Evolutionary conservation across 2,888 invertebrate species (phyloP), one percentile per base, ranked within the genome.

Genomic region (Drosophila bunnanda): DNA sequence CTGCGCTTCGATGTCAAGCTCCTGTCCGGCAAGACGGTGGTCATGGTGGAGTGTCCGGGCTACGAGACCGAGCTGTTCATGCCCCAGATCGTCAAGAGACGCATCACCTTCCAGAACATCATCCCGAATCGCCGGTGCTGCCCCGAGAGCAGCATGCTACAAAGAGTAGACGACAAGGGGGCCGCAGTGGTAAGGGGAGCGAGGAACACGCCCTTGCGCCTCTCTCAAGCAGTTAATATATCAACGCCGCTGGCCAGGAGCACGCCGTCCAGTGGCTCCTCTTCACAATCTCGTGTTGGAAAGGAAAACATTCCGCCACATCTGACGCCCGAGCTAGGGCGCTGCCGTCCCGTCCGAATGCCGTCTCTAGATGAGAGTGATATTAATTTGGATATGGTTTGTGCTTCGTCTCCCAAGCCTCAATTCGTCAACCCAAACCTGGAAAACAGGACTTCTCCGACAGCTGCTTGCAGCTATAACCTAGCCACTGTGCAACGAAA

Each of bases 31-130:
- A 83, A 90, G 13, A 90, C 85, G 75, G 80, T 90, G 8, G 78
- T 92, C 7, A 54, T 90, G 32, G 82, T 90, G 1, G 87, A 90
- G 3, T 82, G 81, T 7, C 43, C 59, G 2, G 90, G 90, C 17
- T 84, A 73, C 34, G 91, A 91, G 55, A 76, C 86, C 0, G 92
- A 92, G 56, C 75, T 91, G 2, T 91, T 92, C 48, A 75, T 88
- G 58, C 91, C 91, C 4, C 78, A 80, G n/a, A 86, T 91, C 22
- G 57, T 85, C 5, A 88, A 90, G n/a, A 89, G 87, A 1, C 82
- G 90, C 0, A 89, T 91, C 17, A 67, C 75, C 22, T 79, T 91
- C 15, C 78, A 83, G 15, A 91, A 92, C 46, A 80, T 91, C 1
- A 85, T 90, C 30, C 82, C 80, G 0, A 79, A 77, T 50, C 81